phyloP scores from a whole-genome alignment of 1,140 invertebrate genomes.

The Hypsibius dujardini region DNA sequence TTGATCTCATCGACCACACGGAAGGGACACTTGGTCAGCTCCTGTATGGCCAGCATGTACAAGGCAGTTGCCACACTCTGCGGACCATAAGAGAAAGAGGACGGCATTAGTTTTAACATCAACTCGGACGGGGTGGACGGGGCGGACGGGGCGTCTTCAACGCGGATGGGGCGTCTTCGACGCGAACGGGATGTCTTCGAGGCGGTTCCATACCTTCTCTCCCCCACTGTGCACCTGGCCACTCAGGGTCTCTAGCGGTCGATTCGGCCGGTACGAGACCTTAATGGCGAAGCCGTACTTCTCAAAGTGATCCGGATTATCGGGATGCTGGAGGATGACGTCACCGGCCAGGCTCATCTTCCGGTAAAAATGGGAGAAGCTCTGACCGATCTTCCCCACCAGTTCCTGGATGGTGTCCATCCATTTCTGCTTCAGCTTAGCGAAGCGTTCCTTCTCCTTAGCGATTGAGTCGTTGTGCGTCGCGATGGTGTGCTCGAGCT shows the following conservation, averaged over 20 bases:
- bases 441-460: conserved; percentile 36
- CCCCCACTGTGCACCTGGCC: conserved; percentile 75
- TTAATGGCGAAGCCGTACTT: conserved; percentile 67
- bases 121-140: no score
- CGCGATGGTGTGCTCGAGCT: conserved; percentile 36
- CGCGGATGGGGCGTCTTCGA: no score
- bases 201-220: conserved; percentile 40
- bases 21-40: conserved; percentile 65
- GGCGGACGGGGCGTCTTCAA: no score
- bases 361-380: conserved; percentile 52
- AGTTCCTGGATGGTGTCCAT: conserved; percentile 43
- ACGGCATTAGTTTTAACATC: no score
- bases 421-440: conserved; percentile 42
- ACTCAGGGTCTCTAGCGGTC: conserved; percentile 55
- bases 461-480: conserved; percentile 36
- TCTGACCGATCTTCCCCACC: conserved; percentile 47
- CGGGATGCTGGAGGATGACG: neutral
- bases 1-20: conserved; percentile 93
- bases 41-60: conserved; percentile 73
- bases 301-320: conserved; percentile 52
- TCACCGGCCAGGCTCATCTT: conserved; percentile 7
- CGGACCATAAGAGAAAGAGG: no score
- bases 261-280: conserved; percentile 64
- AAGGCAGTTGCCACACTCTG: conserved; percentile 66
- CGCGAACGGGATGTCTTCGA: no score